phyloP scores from a whole-genome alignment of 2,797 vertebrate genomes.

The Luscinia megarhynchos region DNA sequence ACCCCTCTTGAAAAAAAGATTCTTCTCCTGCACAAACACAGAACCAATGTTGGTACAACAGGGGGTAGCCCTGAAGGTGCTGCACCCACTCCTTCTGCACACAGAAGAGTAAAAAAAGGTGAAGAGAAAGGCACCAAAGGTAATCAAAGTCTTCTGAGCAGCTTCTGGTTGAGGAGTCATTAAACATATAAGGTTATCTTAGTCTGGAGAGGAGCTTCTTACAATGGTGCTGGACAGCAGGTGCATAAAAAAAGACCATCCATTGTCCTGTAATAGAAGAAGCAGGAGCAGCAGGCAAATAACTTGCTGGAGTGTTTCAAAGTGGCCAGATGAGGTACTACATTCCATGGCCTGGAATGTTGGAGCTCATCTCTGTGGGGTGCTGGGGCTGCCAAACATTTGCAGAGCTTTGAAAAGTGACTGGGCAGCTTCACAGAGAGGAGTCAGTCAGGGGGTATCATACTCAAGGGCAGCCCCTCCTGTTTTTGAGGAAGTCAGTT shows the following conservation, averaged over 20 bases:
- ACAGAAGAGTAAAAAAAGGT: not conserved
- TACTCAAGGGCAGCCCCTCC: not conserved
- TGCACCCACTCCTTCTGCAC: not conserved
- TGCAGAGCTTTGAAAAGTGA: not conserved
- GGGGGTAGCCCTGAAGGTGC: not conserved
- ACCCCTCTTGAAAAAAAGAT: not conserved
- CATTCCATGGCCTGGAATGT: not conserved
- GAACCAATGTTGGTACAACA: rapidly evolving
- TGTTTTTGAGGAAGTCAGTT: not conserved
- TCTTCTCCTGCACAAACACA: not conserved
- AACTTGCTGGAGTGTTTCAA: not conserved
- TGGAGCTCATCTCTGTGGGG: not conserved
- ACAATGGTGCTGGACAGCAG: rapidly evolving
- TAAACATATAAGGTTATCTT: not conserved
- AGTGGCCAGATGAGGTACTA: not conserved
- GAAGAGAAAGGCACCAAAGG: rapidly evolving
- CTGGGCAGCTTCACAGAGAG: rapidly evolving
- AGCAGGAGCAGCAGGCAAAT: not conserved
- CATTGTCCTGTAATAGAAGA: not conserved
- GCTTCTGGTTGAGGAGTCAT: not conserved
- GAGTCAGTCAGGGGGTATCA: rapidly evolving
- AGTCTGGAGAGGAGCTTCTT: not conserved
- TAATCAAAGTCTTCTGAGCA: not conserved
- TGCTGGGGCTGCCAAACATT: not conserved
- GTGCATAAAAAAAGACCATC: not conserved